Evolutionary conservation across 2,888 invertebrate genomes (phyloP), one percentile per base, ranked within the genome.

Genomic region (Andrena hattorfiana): DNA sequence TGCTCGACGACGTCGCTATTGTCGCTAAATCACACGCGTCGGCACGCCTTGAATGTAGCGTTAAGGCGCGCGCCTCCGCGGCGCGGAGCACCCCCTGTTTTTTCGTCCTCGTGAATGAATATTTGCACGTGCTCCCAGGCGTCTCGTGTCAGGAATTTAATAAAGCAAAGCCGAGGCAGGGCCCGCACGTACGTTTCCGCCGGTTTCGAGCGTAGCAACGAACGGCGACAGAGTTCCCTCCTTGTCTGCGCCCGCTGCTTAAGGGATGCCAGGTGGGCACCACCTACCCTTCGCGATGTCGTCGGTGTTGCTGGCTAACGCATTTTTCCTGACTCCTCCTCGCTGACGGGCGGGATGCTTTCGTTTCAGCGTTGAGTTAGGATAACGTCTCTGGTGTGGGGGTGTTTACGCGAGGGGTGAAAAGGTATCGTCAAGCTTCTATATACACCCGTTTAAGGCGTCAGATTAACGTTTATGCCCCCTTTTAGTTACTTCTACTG

Each of bases 141-240:
- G 85, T 85, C 86, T 90, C 90, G 92, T 91, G 92, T 91, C 90
- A 93, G 93, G 93, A 93, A 94, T 94, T 93, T 94, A 94, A 94
- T 94, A 94, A 93, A 93, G 92, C 90, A 90, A 89, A 88, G 82
- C 85, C 67, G 66, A 79, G 71, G 77, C 77, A 73, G 70, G 68
- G 60, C 62, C 70, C 77, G 85, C 23, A 60, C 76, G 84, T 84
- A 78, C 80, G 78, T 81, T 76, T 81, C 68, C 74, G 48, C 69
- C 81, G 72, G 70, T 87, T 86, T 72, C 63, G 23, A 76, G 69
- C 68, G 71, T 66, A 59, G 77, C 74, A 67, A 42, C 70, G 63
- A 63, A 63, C 80, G 49, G 42, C 59, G 48, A 42, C 67, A 30
- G 16, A 42, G 42, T 23, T 48, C 59, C 79, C 67, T 72, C 35